These are phyloP conservation scores for Notoglanidium macrostoma DNA, from an alignment of 2,797 vertebrate genomes.

Conservation along the genomic window DNA sequence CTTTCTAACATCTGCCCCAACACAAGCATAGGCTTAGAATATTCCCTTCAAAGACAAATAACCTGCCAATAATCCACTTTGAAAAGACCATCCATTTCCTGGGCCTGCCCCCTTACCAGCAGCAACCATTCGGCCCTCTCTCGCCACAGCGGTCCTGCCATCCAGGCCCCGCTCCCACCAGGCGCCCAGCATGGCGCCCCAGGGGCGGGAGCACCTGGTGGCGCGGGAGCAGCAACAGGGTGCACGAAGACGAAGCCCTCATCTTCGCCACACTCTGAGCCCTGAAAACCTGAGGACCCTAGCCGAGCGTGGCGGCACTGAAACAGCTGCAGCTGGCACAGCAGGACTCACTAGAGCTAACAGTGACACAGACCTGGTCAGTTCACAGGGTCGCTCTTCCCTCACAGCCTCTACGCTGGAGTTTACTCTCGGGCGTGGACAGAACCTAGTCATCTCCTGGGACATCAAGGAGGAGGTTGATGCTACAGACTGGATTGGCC, in stretches of 20 bases:
- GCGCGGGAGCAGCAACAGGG: slow-evolving; percentile 77
- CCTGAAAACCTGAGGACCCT: slow-evolving; percentile 94
- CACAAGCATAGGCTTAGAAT: not conserved
- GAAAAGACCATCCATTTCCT: slow-evolving; percentile 5
- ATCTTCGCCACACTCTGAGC: slow-evolving; percentile 92
- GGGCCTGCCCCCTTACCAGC: slow-evolving; percentile 15
- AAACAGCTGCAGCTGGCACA: slow-evolving; percentile 49
- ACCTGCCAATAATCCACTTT: not conserved
- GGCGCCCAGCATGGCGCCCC: slow-evolving; percentile 75
- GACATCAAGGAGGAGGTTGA: slow-evolving; percentile 99
- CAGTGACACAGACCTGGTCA: slow-evolving; percentile 95
- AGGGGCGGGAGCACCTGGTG: slow-evolving; percentile 67
- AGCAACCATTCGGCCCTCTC: slow-evolving; percentile 76
- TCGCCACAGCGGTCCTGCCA: slow-evolving; percentile 76
- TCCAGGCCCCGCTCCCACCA: slow-evolving; percentile 76
- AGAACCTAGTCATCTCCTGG: slow-evolving; percentile 96
- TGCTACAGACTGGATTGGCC: slow-evolving; percentile 96
- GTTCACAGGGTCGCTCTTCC: slow-evolving; percentile 92
- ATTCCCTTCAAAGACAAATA: not conserved
- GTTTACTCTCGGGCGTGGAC: slow-evolving; percentile 86
- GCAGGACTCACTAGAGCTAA: slow-evolving; percentile 86
- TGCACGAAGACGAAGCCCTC: slow-evolving; percentile 85
- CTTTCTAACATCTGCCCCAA: not conserved
- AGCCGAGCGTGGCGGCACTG: slow-evolving; percentile 77
- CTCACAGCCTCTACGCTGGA: slow-evolving; percentile 93